Evolutionary conservation across 2,888 invertebrate species (phyloP).

Genomic region (Ellobium chinense): DNA sequence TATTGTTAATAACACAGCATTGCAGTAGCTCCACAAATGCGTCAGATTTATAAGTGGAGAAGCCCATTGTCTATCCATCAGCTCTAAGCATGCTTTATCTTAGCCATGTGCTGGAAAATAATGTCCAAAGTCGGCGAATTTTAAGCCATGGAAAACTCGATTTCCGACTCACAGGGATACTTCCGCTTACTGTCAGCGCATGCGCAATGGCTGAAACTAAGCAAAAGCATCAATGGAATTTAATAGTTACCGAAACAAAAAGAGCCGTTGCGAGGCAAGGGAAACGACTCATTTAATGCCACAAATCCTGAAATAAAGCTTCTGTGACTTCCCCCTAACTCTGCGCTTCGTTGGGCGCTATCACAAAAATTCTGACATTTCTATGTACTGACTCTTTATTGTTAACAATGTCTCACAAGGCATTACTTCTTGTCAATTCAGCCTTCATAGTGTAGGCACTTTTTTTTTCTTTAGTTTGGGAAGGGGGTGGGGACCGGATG

Average conservation of each 20-base stretch:
- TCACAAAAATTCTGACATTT: no score
- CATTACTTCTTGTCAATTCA: no score
- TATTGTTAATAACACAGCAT: neutral
- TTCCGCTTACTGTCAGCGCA: conserved; percentile 25
- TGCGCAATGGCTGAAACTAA: neutral
- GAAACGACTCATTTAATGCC: neutral
- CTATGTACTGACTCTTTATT: no score
- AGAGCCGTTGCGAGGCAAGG: neutral
- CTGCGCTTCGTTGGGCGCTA: no score
- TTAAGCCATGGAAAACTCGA: neutral
- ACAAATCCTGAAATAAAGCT: no score
- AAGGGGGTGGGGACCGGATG: no score
- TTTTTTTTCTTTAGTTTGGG: no score
- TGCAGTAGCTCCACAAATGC: neutral
- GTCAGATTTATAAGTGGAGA: neutral
- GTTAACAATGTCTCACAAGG: no score
- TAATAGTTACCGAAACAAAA: neutral
- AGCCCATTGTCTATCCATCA: conserved; percentile 2
- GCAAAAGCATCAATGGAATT: neutral
- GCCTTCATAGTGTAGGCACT: no score
- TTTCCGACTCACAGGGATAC: conserved; percentile 7
- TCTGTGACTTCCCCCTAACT: no score
- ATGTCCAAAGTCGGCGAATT: neutral
- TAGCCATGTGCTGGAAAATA: no score
- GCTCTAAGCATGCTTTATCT: no score